phyloP scores from a whole-genome alignment of 2,113 vertebrate species.

The Geococcyx californianus region DNA sequence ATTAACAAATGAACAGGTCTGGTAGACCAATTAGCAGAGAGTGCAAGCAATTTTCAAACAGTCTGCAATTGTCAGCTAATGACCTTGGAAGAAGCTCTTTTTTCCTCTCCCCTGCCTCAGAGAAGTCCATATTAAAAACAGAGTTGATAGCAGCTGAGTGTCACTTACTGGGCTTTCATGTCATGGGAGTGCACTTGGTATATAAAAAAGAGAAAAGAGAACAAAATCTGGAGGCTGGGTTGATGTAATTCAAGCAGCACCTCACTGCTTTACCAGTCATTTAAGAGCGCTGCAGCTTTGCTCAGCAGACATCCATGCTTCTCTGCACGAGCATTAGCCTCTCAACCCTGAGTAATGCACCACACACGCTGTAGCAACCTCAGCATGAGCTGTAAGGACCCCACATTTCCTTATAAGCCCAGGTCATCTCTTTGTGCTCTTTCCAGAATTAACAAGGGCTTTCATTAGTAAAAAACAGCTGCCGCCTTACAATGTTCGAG shows the following conservation, averaged over 20 bases:
- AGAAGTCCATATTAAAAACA: constrained; percentile 39
- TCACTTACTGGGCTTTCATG: constrained; percentile 28
- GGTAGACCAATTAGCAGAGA: constrained; percentile 53
- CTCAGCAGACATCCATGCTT: not conserved
- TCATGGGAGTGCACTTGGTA: not conserved
- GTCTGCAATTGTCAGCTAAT: constrained; percentile 53
- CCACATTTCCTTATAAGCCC: not conserved
- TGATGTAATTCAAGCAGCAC: constrained; percentile 4
- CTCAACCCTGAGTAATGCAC: not conserved
- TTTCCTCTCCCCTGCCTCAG: not conserved
- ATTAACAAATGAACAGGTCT: constrained; percentile 64
- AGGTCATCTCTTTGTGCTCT: not conserved
- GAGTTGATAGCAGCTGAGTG: not conserved
- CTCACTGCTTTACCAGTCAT: not conserved
- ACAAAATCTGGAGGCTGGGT: not conserved
- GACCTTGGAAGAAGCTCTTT: constrained; percentile 15
- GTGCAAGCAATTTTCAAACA: constrained; percentile 46
- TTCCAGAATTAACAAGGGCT: not conserved
- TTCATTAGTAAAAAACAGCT: not conserved
- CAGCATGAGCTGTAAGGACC: not conserved
- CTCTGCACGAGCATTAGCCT: not conserved
- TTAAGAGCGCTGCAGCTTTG: not conserved
- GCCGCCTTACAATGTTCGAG: not conserved
- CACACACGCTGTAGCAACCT: accelerated
- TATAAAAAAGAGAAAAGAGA: not conserved